These are phyloP conservation scores for Agriotes lineatus DNA, from an alignment of 2,888 invertebrate genomes.

Conservation along the genomic window DNA sequence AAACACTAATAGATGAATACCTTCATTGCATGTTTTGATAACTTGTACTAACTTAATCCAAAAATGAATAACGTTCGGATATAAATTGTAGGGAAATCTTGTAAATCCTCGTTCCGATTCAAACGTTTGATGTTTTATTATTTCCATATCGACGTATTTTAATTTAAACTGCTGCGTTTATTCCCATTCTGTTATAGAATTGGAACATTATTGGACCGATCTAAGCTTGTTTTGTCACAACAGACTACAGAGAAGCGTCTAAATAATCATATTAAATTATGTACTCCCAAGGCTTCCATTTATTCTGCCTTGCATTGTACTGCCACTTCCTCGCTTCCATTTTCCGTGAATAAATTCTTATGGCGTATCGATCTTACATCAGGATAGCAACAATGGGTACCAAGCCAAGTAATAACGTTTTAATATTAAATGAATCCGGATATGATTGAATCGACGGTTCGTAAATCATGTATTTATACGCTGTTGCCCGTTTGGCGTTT, in stretches of 20 bases:
- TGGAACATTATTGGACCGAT: too few relatives aligned
- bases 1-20: too few relatives aligned
- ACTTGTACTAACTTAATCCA: too few relatives aligned
- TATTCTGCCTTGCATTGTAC: neutral
- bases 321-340: neutral
- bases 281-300: neutral
- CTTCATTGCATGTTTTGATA: too few relatives aligned
- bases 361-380: neutral
- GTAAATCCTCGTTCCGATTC: too few relatives aligned
- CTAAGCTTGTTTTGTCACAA: too few relatives aligned
- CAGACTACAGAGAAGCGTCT: neutral
- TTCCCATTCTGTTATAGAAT: too few relatives aligned
- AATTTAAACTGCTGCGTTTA: too few relatives aligned
- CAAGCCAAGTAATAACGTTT: neutral
- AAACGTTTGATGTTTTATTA: too few relatives aligned
- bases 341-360: constrained; percentile 13
- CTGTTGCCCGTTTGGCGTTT: neutral
- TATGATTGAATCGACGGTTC: neutral
- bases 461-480: constrained; percentile 9
- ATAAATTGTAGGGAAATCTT: too few relatives aligned
- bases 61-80: too few relatives aligned
- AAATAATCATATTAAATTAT: neutral
- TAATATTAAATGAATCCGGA: neutral
- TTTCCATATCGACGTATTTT: too few relatives aligned
- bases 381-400: neutral